Evolutionary conservation across 2,113 vertebrate species (phyloP).

Genomic region (Eudyptes chrysolophus): DNA sequence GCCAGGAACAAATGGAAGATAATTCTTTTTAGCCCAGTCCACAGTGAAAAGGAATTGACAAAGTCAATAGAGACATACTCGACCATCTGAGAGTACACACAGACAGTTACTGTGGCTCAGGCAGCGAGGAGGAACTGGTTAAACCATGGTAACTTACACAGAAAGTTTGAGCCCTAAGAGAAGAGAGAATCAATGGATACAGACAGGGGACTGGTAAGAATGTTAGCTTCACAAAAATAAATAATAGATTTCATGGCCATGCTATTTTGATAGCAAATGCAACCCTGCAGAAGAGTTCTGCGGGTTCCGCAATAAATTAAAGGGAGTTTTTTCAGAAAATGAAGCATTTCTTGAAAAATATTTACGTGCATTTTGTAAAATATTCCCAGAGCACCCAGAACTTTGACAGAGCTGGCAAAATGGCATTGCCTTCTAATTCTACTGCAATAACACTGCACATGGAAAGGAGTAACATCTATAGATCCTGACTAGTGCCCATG

Average conservation of each 20-base stretch:
- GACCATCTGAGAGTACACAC: not conserved
- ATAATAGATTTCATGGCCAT: not conserved
- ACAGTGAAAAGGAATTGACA: not conserved
- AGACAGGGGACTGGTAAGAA: not conserved
- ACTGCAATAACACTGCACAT: not conserved
- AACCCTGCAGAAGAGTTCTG: not conserved
- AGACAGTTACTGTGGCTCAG: not conserved
- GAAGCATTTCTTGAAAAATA: not conserved
- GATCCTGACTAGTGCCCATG: not conserved
- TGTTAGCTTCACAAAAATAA: not conserved
- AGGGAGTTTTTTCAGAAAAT: not conserved
- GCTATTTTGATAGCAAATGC: not conserved
- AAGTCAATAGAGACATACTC: not conserved
- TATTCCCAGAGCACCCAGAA: not conserved
- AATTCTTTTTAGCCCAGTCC: conserved; percentile 1
- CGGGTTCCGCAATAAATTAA: not conserved
- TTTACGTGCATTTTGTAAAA: not conserved
- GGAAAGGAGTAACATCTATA: not conserved
- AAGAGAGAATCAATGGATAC: not conserved
- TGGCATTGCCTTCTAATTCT: not conserved
- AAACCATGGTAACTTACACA: not conserved
- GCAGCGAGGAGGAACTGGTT: not conserved
- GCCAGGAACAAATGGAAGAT: not conserved
- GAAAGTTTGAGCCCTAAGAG: not conserved
- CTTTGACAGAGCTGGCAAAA: not conserved